Conservation (phyloP, 2,888 invertebrate species). For the Desoria tigrina region DNA sequence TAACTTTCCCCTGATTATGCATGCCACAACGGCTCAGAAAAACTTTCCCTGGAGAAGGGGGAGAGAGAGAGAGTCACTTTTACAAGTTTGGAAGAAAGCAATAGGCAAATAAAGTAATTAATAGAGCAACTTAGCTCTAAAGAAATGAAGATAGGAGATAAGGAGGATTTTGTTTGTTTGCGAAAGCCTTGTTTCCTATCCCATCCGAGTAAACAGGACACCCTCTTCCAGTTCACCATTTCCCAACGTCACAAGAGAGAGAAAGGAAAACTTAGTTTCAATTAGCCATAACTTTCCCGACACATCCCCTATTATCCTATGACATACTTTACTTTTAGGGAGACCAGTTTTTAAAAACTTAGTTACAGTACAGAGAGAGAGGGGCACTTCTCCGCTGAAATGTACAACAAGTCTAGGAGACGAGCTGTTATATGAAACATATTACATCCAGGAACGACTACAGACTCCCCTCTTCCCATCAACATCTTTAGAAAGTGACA, state of each 20-base stretch:
- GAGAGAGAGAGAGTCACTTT: conserved; percentile 1
- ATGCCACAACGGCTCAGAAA: neutral
- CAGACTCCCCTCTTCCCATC: no score
- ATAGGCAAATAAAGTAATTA: conserved; percentile 9
- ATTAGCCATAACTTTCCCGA: conserved; percentile 19
- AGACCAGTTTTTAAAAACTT: neutral
- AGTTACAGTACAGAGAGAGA: no score
- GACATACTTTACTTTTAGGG: conserved; percentile 7
- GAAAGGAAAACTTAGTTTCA: conserved; percentile 12
- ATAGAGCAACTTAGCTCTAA: conserved; percentile 2
- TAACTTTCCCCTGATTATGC: no score
- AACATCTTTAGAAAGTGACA: no score
- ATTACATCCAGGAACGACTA: no score
- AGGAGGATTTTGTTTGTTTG: conserved; percentile 1
- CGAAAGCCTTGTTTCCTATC: neutral
- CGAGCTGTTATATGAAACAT: no score
- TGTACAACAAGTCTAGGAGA: no score
- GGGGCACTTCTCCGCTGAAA: no score
- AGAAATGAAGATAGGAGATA: neutral
- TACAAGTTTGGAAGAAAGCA: neutral
- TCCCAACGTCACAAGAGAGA: neutral
- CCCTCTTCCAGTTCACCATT: no score
- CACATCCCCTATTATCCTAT: neutral
- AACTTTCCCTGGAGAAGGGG: neutral
- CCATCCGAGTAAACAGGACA: neutral